Percentiles rank a stretch among this genome's conserved stretches.
Conservation (phyloP, 1,140 invertebrate species). For the Drosophila suzukii region DNA sequence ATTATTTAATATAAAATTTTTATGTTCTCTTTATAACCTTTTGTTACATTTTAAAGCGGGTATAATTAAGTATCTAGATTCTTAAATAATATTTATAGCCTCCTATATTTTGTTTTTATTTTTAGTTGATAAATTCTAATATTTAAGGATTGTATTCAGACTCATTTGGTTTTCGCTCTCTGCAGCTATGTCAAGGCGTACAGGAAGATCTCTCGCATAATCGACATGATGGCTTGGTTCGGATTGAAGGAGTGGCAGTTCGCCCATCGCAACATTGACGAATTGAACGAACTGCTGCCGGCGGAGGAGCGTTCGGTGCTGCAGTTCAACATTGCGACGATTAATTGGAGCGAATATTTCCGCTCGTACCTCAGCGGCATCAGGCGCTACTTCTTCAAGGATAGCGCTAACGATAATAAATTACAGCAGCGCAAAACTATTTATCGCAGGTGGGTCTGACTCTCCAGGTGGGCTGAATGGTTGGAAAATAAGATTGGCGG, state of each 20-base stretch:
- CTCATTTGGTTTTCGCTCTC: neutral
- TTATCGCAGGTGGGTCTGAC: constrained; percentile 82
- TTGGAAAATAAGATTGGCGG: neutral
- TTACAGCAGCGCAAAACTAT: constrained; percentile 82
- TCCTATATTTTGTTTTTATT: too few relatives aligned
- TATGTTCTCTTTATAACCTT: too few relatives aligned
- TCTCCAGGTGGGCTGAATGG: constrained; percentile 13
- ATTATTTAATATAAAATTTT: too few relatives aligned
- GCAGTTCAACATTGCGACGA: constrained; percentile 85
- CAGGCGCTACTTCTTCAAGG: constrained; percentile 86
- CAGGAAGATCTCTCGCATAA: constrained; percentile 79
- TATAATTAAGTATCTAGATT: too few relatives aligned
- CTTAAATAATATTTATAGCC: too few relatives aligned
- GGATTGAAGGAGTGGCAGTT: constrained; percentile 83
- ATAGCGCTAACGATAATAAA: constrained; percentile 83
- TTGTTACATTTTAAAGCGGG: too few relatives aligned
- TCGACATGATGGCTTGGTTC: constrained; percentile 84
- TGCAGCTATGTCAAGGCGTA: constrained; percentile 75
- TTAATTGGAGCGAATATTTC: constrained; percentile 87
- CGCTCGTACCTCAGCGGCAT: constrained; percentile 86
- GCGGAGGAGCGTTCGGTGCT: constrained; percentile 63
- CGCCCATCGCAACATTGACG: constrained; percentile 82
- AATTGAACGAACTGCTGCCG: constrained; percentile 73
- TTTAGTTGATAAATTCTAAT: too few relatives aligned
- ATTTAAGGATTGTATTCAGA: too few relatives aligned